phyloP scores from a whole-genome alignment of 2,797 vertebrate genomes.

The Pipistrellus nathusii region DNA sequence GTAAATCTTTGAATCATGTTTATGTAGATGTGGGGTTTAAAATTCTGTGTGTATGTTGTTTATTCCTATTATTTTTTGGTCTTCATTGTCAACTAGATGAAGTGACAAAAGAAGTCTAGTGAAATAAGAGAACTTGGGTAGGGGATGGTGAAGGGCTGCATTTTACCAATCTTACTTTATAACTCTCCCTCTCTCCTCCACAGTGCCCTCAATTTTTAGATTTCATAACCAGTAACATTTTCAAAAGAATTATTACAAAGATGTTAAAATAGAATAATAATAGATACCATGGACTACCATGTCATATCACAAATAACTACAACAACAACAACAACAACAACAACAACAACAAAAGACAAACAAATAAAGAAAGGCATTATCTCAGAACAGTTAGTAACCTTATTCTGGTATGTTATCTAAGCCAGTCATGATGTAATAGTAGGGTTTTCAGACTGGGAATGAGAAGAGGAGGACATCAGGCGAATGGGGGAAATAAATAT shows the following conservation, averaged over 20 bases:
- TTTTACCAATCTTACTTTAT: background rate
- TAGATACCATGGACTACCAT: background rate
- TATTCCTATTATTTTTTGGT: background rate
- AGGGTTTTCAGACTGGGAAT: background rate
- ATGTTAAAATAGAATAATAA: background rate
- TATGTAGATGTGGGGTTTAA: background rate
- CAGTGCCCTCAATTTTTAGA: background rate
- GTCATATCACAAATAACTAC: background rate
- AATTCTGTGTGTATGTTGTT: background rate
- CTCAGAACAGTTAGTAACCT: background rate
- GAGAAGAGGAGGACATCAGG: background rate
- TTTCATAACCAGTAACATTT: background rate
- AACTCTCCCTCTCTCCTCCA: background rate
- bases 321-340: background rate
- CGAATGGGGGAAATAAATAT: background rate
- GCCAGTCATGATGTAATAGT: background rate
- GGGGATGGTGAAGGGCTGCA: background rate
- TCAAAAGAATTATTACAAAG: constrained; percentile 11
- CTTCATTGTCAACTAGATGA: background rate
- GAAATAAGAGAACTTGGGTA: background rate
- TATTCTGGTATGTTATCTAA: background rate
- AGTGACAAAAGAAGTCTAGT: background rate
- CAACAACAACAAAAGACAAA: background rate
- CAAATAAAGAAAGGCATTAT: background rate
- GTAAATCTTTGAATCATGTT: background rate